Evolutionary conservation across 2,888 invertebrate species (phyloP).

Genomic region (Neoitamus cyanurus): DNA sequence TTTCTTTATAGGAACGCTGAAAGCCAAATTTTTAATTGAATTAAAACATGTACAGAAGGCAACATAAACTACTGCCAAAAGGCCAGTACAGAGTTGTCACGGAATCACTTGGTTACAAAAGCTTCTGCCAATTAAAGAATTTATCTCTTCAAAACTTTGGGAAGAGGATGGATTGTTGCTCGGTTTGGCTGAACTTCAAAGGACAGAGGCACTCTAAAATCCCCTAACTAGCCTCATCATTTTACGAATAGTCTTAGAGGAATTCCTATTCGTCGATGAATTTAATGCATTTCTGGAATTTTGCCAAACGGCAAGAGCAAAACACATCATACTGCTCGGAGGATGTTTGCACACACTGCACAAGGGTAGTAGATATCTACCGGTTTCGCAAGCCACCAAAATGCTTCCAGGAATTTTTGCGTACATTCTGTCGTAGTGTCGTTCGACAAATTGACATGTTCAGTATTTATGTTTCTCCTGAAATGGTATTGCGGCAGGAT

Average conservation of each 20-base stretch:
- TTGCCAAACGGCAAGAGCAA: slow-evolving; percentile 30
- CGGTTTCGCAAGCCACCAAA: slow-evolving; percentile 3
- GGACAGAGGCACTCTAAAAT: not conserved
- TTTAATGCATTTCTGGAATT: slow-evolving; percentile 40
- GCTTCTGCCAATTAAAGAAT: not conserved
- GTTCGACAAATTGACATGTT: slow-evolving; percentile 44
- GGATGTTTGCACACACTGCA: slow-evolving; percentile 17
- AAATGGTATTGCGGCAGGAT: slow-evolving; percentile 2
- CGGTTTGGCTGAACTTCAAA: not conserved
- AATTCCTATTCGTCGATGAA: slow-evolving; percentile 39
- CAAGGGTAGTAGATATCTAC: not conserved
- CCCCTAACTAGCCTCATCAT: not conserved
- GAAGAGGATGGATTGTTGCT: not conserved
- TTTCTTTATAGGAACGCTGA: too few species aligned
- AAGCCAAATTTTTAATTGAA: too few species aligned
- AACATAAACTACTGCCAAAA: not conserved
- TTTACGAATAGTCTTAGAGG: slow-evolving; percentile 16
- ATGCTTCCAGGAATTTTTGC: slow-evolving; percentile 39
- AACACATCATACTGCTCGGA: not conserved
- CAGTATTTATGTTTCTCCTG: slow-evolving; percentile 36
- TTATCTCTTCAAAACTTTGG: not conserved
- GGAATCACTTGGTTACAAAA: not conserved
- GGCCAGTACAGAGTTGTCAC: too few species aligned
- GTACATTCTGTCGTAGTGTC: slow-evolving; percentile 43
- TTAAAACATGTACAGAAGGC: too few species aligned